Evolutionary conservation across 1,140 invertebrate species (phyloP), one percentile per base, ranked within the genome.

Genomic region (Penaeus vannamei): DNA sequence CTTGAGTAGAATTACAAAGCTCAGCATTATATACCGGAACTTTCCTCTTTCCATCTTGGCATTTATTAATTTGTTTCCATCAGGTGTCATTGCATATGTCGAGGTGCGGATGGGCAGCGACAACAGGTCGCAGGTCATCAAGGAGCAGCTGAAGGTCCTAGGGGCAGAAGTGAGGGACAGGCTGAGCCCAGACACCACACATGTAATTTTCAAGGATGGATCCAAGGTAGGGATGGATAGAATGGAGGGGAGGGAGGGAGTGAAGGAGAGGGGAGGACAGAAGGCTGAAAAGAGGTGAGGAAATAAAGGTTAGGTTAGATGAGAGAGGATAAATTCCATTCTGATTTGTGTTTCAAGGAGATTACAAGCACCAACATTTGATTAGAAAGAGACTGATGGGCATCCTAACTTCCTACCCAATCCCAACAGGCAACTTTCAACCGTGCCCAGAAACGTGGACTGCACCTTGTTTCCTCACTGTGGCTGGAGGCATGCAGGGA

Each of bases 201-300:
- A 90, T 79, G 85, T 90, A 22, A 84, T 90, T 17, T 90, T 90
- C 36, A 86, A 66, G 81, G 89, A 90, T n/a, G 89, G 89, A 0
- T 83, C 82, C 1, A 90, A 86, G 88, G 88, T 90, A 36, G 4
- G 76, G 59, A 61, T 42, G 22, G 20, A n/a, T 53, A 22, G 26
- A 26, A 80, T 36, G 46, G 19, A 62, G 14, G 8, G 29, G 42
- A 22, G 4, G 22, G 29, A 76, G 14, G 22, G 3, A 76, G 72
- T 8, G 29, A 76, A 14, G 42, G 1, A 22, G 26, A 36, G 29
- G 19, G 22, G 17, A 14, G 46, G 10, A 53, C 0, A 8, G 14
- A 12, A 53, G 53, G 53, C 17, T 2, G 53, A 53, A 17, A 12
- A 17, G 12, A 42, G 36, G 4, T 42, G 36, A 42, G 8, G 36